Base-by-base conservation (phyloP, 2,797 vertebrate species). In the Macropus fuliginosus region DNA sequence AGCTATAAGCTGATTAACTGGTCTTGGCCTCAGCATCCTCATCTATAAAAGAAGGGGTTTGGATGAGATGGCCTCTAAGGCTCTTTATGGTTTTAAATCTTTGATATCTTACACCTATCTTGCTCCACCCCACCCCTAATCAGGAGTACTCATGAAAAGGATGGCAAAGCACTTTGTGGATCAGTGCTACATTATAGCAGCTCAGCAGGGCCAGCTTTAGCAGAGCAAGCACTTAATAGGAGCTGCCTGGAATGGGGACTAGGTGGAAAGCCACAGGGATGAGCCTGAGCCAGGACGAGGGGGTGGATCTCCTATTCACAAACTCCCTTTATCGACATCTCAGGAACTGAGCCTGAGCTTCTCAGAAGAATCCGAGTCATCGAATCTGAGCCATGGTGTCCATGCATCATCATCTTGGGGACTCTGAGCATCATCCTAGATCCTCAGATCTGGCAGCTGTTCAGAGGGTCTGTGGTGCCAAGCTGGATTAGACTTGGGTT, bases 111-210 rank as follows among this genome's bases (percentile, higher is more conserved):
- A 40, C 6, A 81, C 74, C 40, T 87, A 81, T 40, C 40, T 87
- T 2, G 6, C 31, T 10, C 24, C 74, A 27, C 40, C 21, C 66
- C 18, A 40, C n/a, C 21, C 3, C 40, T 87, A 10, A 46, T 24
- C 18, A 50, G 21, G 24, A 92, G 90, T 97, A 94, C 92, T 97
- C 96, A 92, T 96, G 92, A 97, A 96, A 95, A 4, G 59, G 92
- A 91, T 74, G 0, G 90, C 92, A 91, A 93, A 94, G 94, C 95
- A 95, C 94, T 97, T 93, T 97, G 93, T 56, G 87, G 92, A 97
- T 97, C 91, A 50, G 94, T 97, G 95, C 90, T 98, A 96, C 95
- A 94, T 95, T 95, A 96, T 94, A 98, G 95, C 94, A 8, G 91
- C 93, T 97, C 95, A 90, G 94, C 52, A 74, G 96, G 96, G 97